Percentiles rank a stretch among this genome's conserved stretches.
phyloP scores from a whole-genome alignment of 2,797 vertebrate genomes.

The Anisognathus igniventris region DNA sequence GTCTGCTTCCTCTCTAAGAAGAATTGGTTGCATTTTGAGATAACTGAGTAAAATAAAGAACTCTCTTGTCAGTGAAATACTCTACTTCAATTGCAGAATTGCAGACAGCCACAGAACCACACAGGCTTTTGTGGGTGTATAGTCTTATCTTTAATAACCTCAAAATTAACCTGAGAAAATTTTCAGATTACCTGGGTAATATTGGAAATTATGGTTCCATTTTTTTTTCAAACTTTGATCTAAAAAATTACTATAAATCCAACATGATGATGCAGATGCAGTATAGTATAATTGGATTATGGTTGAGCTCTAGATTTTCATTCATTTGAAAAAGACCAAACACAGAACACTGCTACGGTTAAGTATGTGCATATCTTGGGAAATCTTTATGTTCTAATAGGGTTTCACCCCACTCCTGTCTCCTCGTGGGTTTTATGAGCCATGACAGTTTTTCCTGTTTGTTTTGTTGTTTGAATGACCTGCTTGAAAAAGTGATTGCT shows the following conservation, averaged over 20 bases:
- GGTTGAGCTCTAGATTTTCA: not conserved
- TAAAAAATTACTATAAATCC: not conserved
- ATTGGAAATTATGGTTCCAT: not conserved
- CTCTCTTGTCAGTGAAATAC: not conserved
- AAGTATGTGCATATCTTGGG: not conserved
- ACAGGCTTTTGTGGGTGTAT: not conserved
- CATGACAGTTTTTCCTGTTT: not conserved
- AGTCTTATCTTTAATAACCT: not conserved
- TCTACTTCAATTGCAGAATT: not conserved
- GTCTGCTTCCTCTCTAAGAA: not conserved
- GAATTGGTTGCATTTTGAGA: not conserved
- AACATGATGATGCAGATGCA: not conserved
- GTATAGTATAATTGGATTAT: not conserved
- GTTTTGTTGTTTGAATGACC: not conserved
- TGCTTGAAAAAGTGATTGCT: constrained; percentile 9
- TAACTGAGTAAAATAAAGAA: not conserved
- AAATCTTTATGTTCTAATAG: not conserved
- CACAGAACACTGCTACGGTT: not conserved
- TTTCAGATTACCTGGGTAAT: not conserved
- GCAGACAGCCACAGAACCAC: not conserved
- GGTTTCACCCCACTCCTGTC: not conserved
- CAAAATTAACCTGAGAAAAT: not conserved
- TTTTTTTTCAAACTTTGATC: not conserved
- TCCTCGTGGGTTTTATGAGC: not conserved
- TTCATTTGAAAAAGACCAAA: not conserved